Evolutionary conservation across 2,888 invertebrate species (phyloP).

Genomic region (Ormyrus labotus): DNA sequence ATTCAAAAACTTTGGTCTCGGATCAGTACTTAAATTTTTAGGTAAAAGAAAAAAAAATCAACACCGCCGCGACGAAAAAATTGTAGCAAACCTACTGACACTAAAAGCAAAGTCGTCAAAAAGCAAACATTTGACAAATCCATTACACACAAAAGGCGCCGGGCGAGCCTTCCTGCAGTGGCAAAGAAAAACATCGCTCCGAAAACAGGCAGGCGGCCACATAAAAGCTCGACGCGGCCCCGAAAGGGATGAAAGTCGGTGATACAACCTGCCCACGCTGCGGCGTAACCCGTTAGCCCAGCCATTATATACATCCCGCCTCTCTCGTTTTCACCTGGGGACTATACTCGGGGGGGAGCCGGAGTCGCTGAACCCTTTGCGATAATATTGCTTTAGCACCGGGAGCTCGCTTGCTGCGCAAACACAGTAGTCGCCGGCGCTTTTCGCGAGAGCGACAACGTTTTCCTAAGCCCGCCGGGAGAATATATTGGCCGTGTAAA

Average conservation of each 20-base stretch:
- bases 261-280: background rate
- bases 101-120: too few relatives aligned
- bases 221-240: background rate
- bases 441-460: background rate
- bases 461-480: slow-evolving; percentile 2
- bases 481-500: slow-evolving; percentile 23
- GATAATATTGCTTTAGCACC: slow-evolving; percentile 69
- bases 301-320: background rate
- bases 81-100: too few relatives aligned
- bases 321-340: slow-evolving; percentile 9
- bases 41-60: too few relatives aligned
- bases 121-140: slow-evolving; percentile 26
- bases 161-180: too few relatives aligned
- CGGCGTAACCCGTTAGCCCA: slow-evolving; percentile 1
- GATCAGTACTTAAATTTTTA: too few relatives aligned
- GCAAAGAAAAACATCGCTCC: too few relatives aligned
- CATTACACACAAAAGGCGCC: slow-evolving; percentile 10
- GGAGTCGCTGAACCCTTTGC: slow-evolving; percentile 30
- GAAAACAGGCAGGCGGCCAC: background rate
- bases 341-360: background rate
- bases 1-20: too few relatives aligned
- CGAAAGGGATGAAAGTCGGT: background rate
- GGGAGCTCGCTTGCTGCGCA: slow-evolving; percentile 66
- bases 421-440: slow-evolving; percentile 54
- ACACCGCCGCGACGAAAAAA: too few relatives aligned